phyloP scores from a whole-genome alignment of 2,888 invertebrate species.

The Gonocerus acuteangulatus region DNA sequence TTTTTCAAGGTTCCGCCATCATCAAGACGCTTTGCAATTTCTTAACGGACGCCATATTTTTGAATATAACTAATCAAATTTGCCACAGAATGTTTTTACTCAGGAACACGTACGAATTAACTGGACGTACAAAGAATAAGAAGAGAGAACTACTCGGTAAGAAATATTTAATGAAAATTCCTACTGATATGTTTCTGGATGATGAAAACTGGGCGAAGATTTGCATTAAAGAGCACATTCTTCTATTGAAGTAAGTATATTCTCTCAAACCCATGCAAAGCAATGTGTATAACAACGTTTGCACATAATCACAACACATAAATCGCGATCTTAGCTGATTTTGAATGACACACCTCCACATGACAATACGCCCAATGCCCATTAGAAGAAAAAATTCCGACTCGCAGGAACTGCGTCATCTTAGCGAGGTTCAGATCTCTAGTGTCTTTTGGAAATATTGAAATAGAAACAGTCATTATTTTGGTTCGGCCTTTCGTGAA shows the following conservation, averaged over 20 bases:
- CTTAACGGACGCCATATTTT: constrained; percentile 11
- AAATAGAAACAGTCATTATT: too few relatives aligned
- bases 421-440: too few relatives aligned
- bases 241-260: constrained; percentile 10
- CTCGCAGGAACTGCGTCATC: too few relatives aligned
- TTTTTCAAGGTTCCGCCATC: constrained; percentile 6
- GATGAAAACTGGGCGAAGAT: constrained; percentile 1
- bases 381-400: too few relatives aligned
- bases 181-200: neutral
- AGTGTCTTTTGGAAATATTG: too few relatives aligned
- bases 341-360: too few relatives aligned
- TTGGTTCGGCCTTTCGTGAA: too few relatives aligned
- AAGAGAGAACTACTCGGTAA: neutral
- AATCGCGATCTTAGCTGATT: too few relatives aligned
- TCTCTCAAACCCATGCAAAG: neutral
- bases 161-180: constrained; percentile 1
- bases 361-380: too few relatives aligned
- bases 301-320: too few relatives aligned
- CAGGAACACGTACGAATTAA: constrained; percentile 6
- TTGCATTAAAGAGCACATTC: constrained; percentile 17
- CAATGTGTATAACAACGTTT: neutral
- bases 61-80: constrained; percentile 1
- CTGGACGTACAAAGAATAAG: neutral
- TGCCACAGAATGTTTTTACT: constrained; percentile 12
- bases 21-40: constrained; percentile 17